Percentiles rank a stretch among this genome's conserved stretches.
phyloP scores from a whole-genome alignment of 2,113 vertebrate species.

The Dipodomys spectabilis region DNA sequence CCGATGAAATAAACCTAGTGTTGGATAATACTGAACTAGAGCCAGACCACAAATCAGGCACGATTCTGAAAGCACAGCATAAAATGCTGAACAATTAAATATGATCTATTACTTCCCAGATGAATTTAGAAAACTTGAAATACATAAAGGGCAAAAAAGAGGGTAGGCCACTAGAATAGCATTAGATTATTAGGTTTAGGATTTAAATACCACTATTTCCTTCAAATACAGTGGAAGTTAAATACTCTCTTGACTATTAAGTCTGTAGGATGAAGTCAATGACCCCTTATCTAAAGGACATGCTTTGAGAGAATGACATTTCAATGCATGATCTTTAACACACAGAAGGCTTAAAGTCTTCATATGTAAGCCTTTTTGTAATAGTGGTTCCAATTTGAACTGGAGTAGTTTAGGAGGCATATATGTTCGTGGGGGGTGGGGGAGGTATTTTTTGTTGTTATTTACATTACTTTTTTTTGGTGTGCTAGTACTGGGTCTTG shows the following conservation, averaged over 20 bases:
- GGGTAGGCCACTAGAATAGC: slow-evolving; percentile 67
- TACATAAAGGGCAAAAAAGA: slow-evolving; percentile 12
- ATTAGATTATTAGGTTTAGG: slow-evolving; percentile 73
- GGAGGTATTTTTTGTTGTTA: too few relatives aligned
- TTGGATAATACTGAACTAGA: slow-evolving; percentile 62
- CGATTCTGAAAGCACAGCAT: slow-evolving; percentile 63
- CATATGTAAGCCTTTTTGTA: slow-evolving; percentile 70
- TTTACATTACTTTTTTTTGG: too few relatives aligned
- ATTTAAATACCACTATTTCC: slow-evolving; percentile 72
- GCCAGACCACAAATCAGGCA: slow-evolving; percentile 80
- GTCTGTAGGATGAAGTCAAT: slow-evolving; percentile 61
- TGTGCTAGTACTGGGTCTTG: too few relatives aligned
- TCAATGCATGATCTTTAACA: slow-evolving; percentile 69
- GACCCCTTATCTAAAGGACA: slow-evolving; percentile 72
- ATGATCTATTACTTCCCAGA: slow-evolving; percentile 78
- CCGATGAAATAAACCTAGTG: slow-evolving; percentile 57
- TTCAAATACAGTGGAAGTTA: slow-evolving; percentile 56
- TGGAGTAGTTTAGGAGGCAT: slow-evolving; percentile 34
- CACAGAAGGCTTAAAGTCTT: slow-evolving; percentile 57
- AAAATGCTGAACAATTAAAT: slow-evolving; percentile 74
- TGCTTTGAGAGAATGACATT: slow-evolving; percentile 73
- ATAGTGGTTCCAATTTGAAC: slow-evolving; percentile 64
- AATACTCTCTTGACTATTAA: slow-evolving; percentile 10
- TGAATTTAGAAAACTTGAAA: slow-evolving; percentile 73
- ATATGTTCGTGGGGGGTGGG: too few relatives aligned